Evolutionary conservation across 2,797 vertebrate genomes (phyloP).

Genomic region (Falco columbarius): DNA sequence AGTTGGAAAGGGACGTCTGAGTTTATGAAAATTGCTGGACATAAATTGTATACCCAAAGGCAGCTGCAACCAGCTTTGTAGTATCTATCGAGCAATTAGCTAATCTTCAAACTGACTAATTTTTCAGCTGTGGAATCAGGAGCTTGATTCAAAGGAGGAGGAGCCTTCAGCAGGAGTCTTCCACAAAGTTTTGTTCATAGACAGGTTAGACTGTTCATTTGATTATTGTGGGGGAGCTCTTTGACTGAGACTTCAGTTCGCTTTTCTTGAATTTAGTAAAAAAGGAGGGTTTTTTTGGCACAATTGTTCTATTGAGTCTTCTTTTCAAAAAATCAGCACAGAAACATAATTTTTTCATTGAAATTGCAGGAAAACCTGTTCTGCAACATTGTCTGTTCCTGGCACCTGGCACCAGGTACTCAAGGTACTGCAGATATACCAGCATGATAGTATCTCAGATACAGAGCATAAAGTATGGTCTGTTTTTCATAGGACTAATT

Average conservation of each 20-base stretch:
- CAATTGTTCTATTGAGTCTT: not conserved
- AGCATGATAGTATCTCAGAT: not conserved
- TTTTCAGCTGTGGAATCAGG: not conserved
- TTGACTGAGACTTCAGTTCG: not conserved
- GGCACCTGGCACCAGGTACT: not conserved
- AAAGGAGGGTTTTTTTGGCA: accelerated
- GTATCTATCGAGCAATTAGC: not conserved
- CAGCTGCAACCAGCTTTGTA: not conserved
- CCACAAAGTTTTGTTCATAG: not conserved
- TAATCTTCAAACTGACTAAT: not conserved
- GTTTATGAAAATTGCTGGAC: not conserved
- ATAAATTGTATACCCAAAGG: not conserved
- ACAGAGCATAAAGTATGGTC: not conserved
- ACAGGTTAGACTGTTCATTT: not conserved
- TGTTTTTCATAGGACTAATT: not conserved
- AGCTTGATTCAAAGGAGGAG: not conserved
- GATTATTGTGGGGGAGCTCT: not conserved
- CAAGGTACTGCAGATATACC: not conserved
- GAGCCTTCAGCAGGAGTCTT: not conserved
- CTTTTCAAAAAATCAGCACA: not conserved
- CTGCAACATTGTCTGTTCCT: not conserved
- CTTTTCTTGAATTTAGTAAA: not conserved
- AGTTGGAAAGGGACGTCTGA: not conserved
- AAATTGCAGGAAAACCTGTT: not conserved
- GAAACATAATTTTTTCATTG: not conserved